phyloP scores from a whole-genome alignment of 2,113 vertebrate genomes.

The Paramormyrops kingsleyae region DNA sequence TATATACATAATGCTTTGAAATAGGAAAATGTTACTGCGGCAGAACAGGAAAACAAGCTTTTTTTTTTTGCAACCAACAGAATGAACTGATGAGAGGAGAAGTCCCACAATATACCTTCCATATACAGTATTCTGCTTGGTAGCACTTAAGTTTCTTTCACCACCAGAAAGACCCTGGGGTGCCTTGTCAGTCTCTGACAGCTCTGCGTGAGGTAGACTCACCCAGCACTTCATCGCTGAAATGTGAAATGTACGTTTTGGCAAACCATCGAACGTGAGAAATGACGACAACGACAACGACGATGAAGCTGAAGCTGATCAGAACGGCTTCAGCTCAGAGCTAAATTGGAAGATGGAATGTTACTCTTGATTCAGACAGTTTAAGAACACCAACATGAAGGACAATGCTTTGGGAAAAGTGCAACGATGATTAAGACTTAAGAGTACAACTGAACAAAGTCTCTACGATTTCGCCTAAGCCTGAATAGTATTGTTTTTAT shows the following conservation, averaged over 20 bases:
- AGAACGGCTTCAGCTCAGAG: neutral
- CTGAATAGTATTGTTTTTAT: neutral
- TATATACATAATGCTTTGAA: conserved; percentile 67
- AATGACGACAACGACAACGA: neutral
- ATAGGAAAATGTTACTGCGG: conserved; percentile 40
- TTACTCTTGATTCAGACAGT: conserved; percentile 6
- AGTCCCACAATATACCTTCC: neutral
- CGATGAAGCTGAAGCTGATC: neutral
- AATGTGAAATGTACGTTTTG: conserved; percentile 24
- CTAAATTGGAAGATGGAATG: conserved; percentile 31
- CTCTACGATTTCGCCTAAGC: neutral
- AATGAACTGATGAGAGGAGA: neutral
- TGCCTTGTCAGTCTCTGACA: conserved; percentile 5
- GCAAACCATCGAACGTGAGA: conserved; percentile 25
- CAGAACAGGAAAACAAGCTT: conserved; percentile 34
- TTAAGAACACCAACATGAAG: neutral
- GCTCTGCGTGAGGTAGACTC: conserved; percentile 35
- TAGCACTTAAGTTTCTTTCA: conserved; percentile 13
- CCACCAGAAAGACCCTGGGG: neutral
- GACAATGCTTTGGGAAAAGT: neutral
- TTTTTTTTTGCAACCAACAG: neutral
- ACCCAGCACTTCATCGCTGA: conserved; percentile 38
- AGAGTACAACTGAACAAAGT: conserved; percentile 17
- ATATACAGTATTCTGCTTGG: conserved; percentile 4
- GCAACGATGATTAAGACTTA: conserved; percentile 20